Base-by-base conservation (phyloP, 2,113 vertebrate genomes). In the Gopherus flavomarginatus region DNA sequence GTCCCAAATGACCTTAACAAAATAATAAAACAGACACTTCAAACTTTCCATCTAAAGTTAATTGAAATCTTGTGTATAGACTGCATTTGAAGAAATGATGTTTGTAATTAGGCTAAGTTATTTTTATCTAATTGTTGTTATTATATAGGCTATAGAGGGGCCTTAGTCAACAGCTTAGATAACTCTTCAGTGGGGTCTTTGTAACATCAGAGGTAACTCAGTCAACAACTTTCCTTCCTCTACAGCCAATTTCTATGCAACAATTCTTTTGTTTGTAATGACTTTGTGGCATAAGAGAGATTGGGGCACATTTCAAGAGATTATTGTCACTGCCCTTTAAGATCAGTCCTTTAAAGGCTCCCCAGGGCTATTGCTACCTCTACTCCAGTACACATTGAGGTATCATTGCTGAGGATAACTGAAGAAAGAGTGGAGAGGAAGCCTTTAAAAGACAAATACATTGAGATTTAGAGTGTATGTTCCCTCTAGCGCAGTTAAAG, bases 41-140 rank as follows among this genome's bases (percentile, higher is more conserved):
- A 93, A 50, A 65, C 50, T 82, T 94, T 89, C 65, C 19, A 17
- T 38, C 75, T 57, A 89, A 84, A 89, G 10, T 17, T 82, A 83
- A 78, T 56, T 92, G 3, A 38, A 5, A 56, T 50, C 69, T 86
- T 77, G 24, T 59, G 50, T 83, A 94, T 79, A 86, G 81, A 2
- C 29, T 50, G 1, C 19, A 11, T 82, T 79, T 89, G 89, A 90
- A 93, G 69, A 96, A 87, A 47, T 31, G 2, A 87, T 26, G 17
- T 29, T 16, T 89, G 31, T 84, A 90, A 87, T 94, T 93, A 86
- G 92, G 53, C 44, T 56, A 59, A 85, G 19, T 82, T 95, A 95
- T 80, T 90, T 93, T 1, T 80, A 96, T 81, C 78, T 50, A 77
- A 14, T 88, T 52, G 53, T 53, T 54, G 9, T 84, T 84, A 52